Base-by-base conservation (phyloP, 1,140 invertebrate genomes). In the Drosophila fuyamai region DNA sequence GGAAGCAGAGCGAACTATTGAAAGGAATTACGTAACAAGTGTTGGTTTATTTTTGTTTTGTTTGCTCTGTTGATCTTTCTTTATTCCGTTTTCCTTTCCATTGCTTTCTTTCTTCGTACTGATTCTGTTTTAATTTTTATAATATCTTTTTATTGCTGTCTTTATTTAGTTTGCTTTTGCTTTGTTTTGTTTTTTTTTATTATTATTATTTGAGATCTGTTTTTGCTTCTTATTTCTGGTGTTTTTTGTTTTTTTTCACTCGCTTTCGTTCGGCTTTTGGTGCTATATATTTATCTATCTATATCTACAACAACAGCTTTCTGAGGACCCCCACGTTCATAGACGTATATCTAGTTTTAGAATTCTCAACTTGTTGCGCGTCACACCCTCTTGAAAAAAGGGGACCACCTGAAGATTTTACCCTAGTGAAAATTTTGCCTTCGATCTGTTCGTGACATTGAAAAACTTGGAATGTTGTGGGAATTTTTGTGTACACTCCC, bases 11-110 rank as follows among this genome's bases (percentile, higher is more conserved):
- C 44, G 46, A 68, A 70, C 75, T 70, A 77, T 77, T 77, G 54
- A 79, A 73, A 65, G 61, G 29, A 61, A 76, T 86, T 86, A 74
- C 80, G 77, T 89, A 89, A 86, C 67, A 79, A 70, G 46, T 67
- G 68, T 89, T 59, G 32, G 56, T 79, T 72, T 79, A 71, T 78
- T 79, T 74, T 81, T 81, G 57, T 81, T 84, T 81, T 54, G 59
- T 55, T 67, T 48, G 53, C 65, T 66, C 61, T 58, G 55, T 70
- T 66, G 53, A 65, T 55, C 73, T 72, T 72, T 56, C 55, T 73
- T 59, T 46, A 58, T 27, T 74, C 54, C 61, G 36, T 58, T 76
- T 79, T 65, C 48, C 36, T 76, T 27, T 72, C 57, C 62, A 43
- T 63, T 63, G 40, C 53, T 79, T 73, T 62, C 57, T 60, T 81